Base-by-base conservation (phyloP, 2,888 invertebrate species). In the Nemapogon koenigi region DNA sequence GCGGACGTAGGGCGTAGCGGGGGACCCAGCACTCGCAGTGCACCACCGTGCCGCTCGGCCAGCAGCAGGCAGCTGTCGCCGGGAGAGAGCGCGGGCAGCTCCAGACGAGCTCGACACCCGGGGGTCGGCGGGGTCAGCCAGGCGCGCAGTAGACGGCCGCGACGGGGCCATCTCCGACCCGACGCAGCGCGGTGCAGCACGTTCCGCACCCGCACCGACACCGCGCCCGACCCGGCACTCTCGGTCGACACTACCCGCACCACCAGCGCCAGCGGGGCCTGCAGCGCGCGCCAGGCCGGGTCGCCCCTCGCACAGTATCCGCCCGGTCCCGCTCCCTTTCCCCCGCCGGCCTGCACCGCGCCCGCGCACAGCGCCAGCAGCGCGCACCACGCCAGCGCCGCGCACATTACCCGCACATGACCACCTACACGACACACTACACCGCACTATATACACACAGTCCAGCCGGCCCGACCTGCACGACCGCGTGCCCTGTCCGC, bases 281-380 rank as follows among this genome's bases (percentile, higher is more conserved):
- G 71, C 68, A 75, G 73, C 55, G 76, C 76, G 41, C 76, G 69
- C 76, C 76, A 76, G 51, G 76, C 76, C 51, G 76, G 76, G 73
- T 78, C 76, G 51, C 71, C 76, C 55, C 76, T 72, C 67, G 69
- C 75, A 70, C 76, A 78, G 68, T 72, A 78, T 53, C 59, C 67
- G 55, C 66, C 63, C 54, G 62, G 57, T 43, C 60, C 61, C 40
- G 57, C 48, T 49, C 49, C 68, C n/a, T n/a, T n/a, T n/a, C n/a
- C n/a, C n/a, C n/a, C n/a, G n/a, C n/a, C n/a, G n/a, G n/a, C n/a
- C n/a, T 16, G 27, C 26, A 11, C 16, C 17, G 33, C 22, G 29
- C 19, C 22, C 29, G 35, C 30, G 28, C 16, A 15, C 17, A 16
- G 13, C 36, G 29, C 29, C 10, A 16, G 32, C 31, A 32, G 26